Evolutionary conservation across 2,888 invertebrate genomes (phyloP).

Genomic region (Esperia sulphurella): DNA sequence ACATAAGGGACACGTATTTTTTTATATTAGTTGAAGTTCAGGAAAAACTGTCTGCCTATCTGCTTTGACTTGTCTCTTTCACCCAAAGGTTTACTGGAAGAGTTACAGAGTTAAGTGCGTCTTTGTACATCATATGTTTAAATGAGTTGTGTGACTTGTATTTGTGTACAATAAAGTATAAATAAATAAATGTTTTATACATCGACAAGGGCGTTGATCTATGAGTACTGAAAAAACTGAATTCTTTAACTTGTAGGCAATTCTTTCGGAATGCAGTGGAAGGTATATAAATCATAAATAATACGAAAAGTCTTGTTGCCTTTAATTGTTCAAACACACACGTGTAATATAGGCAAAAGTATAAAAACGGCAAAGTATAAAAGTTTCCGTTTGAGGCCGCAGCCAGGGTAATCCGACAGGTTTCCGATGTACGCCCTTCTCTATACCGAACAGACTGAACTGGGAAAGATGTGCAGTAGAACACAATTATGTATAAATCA

Average conservation of each 20-base stretch:
- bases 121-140: no score
- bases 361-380: constrained; percentile 43
- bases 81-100: no score
- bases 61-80: no score
- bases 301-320: constrained; percentile 14
- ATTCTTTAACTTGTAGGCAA: neutral
- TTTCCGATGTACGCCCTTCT: constrained; percentile 25
- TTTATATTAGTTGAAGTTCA: no score
- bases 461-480: constrained; percentile 13
- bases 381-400: constrained; percentile 45
- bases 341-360: constrained; percentile 28
- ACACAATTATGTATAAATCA: neutral
- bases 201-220: no score
- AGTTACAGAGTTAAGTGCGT: no score
- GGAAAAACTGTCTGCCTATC: no score
- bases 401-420: constrained; percentile 43
- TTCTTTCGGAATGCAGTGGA: constrained; percentile 24
- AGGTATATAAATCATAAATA: constrained; percentile 29
- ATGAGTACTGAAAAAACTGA: neutral
- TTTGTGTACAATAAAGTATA: no score
- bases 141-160: no score
- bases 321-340: constrained; percentile 13
- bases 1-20: no score
- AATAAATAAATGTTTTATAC: no score
- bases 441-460: constrained; percentile 17